Evolutionary conservation across 2,888 invertebrate species (phyloP).

Genomic region (Drosophila glabriapex): DNA sequence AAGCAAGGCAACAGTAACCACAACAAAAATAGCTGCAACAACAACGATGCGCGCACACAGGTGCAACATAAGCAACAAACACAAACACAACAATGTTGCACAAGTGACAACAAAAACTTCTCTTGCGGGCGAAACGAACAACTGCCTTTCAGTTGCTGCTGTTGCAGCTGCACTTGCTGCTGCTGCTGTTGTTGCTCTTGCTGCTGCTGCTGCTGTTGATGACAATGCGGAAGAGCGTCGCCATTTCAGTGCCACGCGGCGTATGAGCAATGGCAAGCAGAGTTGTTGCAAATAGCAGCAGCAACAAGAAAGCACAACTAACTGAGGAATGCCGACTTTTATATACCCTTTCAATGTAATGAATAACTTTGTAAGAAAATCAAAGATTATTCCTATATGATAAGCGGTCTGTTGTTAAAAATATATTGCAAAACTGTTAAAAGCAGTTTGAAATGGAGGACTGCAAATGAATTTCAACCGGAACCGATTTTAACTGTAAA

Average conservation of each 20-base stretch:
- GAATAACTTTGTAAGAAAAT: not conserved
- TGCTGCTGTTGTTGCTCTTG: constrained; percentile 31
- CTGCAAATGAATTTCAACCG: not conserved
- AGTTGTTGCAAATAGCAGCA: constrained; percentile 2
- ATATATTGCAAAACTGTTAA: not conserved
- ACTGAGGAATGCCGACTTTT: not conserved
- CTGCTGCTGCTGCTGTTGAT: constrained; percentile 46
- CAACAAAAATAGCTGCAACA: constrained; percentile 7
- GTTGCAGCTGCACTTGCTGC: constrained; percentile 6
- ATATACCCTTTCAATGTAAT: not conserved
- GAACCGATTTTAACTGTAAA: not conserved
- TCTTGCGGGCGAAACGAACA: constrained; percentile 38
- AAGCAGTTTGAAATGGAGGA: not conserved
- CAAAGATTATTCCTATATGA: not conserved
- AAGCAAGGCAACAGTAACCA: constrained; percentile 46
- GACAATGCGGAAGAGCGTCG: constrained; percentile 65
- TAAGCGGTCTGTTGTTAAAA: not conserved
- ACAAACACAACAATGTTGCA: constrained; percentile 68
- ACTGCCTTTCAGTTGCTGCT: constrained; percentile 12
- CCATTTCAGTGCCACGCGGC: constrained; percentile 59
- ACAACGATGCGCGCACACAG: constrained; percentile 24
- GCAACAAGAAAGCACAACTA: not conserved
- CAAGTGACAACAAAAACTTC: constrained; percentile 38
- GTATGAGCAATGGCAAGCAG: constrained; percentile 66
- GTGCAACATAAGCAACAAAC: constrained; percentile 47